Evolutionary conservation across 2,888 invertebrate genomes (phyloP), one percentile per base, ranked within the genome.

Genomic region (Latheticus oryzae): DNA sequence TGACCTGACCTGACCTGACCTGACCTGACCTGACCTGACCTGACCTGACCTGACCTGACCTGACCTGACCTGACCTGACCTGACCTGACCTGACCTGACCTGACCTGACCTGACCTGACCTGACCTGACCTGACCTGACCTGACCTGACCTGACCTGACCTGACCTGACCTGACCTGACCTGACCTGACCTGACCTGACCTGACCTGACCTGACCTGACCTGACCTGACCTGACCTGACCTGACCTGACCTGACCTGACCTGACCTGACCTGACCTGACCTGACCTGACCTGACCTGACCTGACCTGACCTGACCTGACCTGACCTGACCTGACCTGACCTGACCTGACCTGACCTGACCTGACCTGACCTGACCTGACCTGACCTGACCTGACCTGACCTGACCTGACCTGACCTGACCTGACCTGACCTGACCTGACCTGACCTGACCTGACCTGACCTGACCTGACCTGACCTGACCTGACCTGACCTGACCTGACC

Each of bases 1-100:
- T 38, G 38, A 38, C 38, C 38, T 38, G 38, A 38, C 38, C 38
- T 38, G 38, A 38, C 38, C 38, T 38, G 38, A 38, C 38, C 38
- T 38, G 38, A 38, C 38, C 38, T 38, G 38, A 38, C 38, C 38
- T 38, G 38, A 38, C 38, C 38, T 38, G 21, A 19, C 38, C 38
- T 38, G 38, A 38, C 38, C 38, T 38, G 38, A 38, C 38, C 38
- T 38, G 38, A 38, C 38, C 38, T 38, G 38, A 38, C 38, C 38
- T 38, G 38, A 38, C 38, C 38, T 38, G 38, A 38, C 38, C 38
- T 38, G 38, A 38, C 38, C 38, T 38, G 38, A 38, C 38, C 38
- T 38, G 38, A 38, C 38, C 38, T 38, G 38, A 38, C 38, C 38
- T 38, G 38, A 38, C 38, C 38, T 38, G 38, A 38, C 38, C 38